Evolutionary conservation across 1,140 invertebrate genomes (phyloP), one percentile per base, ranked within the genome.

Genomic region (Littorina saxatilis): DNA sequence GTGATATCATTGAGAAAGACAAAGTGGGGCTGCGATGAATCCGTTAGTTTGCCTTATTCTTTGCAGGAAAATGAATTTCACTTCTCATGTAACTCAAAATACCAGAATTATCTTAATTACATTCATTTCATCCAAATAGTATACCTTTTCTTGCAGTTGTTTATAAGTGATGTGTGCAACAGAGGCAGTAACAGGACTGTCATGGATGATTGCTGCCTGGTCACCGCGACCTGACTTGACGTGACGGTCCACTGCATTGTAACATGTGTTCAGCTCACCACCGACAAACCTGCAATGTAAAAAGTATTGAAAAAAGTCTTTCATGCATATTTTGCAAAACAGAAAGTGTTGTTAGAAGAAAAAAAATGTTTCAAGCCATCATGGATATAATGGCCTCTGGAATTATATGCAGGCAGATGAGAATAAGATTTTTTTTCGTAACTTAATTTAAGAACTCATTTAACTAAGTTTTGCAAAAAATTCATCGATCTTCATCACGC

Each of bases 231-330:
- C 97, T 0, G 94, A 94, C 20, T 94, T 93, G 0, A 98, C 96
- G 93, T 99, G 98, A 9, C 97, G 94, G 90, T 99, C 98, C 2
- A 99, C 92, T 0, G 97, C 96, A 92, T 99, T 99, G 93, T 98
- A 96, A 90, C 97, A 98, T 0, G 97, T 96, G 86, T 98, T 99
- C 87, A 98, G 90, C 93, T 98, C 95, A 5, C 97, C 97, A 2
- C 96, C 97, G 0, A 95, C 95, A 93, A 96, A 98, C 91, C 91
- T 92, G 63, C 0, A 15, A 47, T 27, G 20, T 32, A 4, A n/a
- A 20, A 11, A 20, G 27, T 5, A 5, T 58, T n/a, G 27, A 5
- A 23, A 17, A 20, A 58, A 23, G 27, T 5, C 55, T 5, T 7
- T n/a, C 1, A 63, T 9, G 35, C 27, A 63, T 1, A 32, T 11